phyloP scores from a whole-genome alignment of 2,113 vertebrate genomes.

The rabbit (Oryctolagus cuniculus) region DNA sequence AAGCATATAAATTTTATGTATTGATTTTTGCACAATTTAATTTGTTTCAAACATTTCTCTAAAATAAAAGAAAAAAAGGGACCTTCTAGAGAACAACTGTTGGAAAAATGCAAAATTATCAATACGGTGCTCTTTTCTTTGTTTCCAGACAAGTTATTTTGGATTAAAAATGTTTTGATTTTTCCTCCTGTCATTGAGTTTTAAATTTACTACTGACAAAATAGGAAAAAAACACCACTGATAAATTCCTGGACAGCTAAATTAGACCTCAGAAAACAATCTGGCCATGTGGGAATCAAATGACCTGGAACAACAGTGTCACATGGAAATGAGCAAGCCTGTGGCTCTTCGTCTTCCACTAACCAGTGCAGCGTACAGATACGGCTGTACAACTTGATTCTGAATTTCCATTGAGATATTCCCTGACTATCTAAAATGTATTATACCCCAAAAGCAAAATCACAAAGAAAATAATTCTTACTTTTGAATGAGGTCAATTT shows the following conservation, averaged over 20 bases:
- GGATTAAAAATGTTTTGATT: not conserved
- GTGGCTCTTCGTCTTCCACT: not conserved
- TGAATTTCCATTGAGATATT: not conserved
- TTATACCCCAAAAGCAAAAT: not conserved
- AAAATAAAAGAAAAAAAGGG: not conserved
- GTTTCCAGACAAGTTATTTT: not conserved
- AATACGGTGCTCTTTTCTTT: not conserved
- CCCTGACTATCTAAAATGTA: not conserved
- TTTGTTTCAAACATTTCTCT: slow-evolving; percentile 34
- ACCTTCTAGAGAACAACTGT: not conserved
- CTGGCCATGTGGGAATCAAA: not conserved
- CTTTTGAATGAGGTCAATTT: not conserved
- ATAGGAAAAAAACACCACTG: not conserved
- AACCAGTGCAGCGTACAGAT: not conserved
- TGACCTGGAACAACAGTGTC: not conserved
- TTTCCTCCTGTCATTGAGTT: not conserved
- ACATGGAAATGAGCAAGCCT: not conserved
- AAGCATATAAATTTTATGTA: not conserved
- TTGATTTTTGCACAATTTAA: slow-evolving; percentile 2
- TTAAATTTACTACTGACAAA: slow-evolving; percentile 38
- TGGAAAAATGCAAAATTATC: not conserved
- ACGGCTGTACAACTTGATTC: not conserved
- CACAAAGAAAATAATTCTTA: not conserved
- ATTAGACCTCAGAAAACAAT: not conserved
- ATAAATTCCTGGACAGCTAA: not conserved